Percentiles rank a stretch among this genome's conserved stretches.
phyloP scores from a whole-genome alignment of 2,888 invertebrate genomes.

The Eupithecia abbreviata region DNA sequence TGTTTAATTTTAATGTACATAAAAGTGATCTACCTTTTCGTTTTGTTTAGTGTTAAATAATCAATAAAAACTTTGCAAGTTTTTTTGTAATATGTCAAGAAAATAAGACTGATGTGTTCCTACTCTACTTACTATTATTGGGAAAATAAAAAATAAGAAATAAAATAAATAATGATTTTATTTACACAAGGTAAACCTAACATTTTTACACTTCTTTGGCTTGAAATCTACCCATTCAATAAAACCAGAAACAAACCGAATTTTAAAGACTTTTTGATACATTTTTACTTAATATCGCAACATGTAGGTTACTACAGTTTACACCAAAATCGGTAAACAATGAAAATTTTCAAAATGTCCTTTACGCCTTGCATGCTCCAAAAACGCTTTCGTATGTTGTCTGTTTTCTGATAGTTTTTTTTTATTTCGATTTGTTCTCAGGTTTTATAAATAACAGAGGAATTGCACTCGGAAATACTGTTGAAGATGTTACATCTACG shows the following conservation, averaged over 20 bases:
- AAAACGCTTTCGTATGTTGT: not conserved
- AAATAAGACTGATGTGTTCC: not conserved
- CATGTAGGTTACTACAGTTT: not conserved
- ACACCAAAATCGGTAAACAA: not conserved
- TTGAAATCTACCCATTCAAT: slow-evolving; percentile 73
- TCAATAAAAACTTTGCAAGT: not conserved
- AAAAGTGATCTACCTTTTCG: not conserved
- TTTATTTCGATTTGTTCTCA: slow-evolving; percentile 19
- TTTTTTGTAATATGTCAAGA: not conserved
- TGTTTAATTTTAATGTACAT: not conserved
- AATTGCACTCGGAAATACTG: slow-evolving; percentile 81
- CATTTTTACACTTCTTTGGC: slow-evolving; percentile 79
- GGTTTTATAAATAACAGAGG: slow-evolving; percentile 40
- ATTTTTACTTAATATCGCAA: not conserved
- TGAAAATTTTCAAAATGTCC: not conserved
- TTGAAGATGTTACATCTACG: slow-evolving; percentile 53
- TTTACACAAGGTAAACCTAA: slow-evolving; percentile 63
- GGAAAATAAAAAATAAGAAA: slow-evolving; percentile 35
- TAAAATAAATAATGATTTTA: slow-evolving; percentile 68
- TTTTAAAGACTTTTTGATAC: not conserved
- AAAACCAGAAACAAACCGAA: slow-evolving; percentile 41
- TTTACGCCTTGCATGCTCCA: not conserved
- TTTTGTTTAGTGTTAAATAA: not conserved
- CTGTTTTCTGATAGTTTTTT: not conserved
- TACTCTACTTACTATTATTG: not conserved